phyloP scores from a whole-genome alignment of 2,113 vertebrate species.

The Choloepus hoffmanni region DNA sequence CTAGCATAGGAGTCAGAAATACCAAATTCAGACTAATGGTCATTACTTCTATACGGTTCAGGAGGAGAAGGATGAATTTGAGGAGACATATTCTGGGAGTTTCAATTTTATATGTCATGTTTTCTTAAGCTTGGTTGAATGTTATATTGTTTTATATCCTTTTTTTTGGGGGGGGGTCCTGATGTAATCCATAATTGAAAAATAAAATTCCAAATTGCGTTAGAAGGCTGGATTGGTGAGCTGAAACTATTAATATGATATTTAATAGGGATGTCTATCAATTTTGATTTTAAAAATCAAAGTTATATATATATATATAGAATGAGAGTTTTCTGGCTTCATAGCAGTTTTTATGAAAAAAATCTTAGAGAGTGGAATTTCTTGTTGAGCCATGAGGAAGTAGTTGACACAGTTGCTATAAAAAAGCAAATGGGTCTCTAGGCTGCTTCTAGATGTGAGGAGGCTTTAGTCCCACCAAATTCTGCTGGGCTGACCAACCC shows the following conservation, averaged over 20 bases:
- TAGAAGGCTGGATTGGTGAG: not conserved
- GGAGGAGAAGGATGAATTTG: not conserved
- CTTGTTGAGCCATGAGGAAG: not conserved
- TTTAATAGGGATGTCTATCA: constrained; percentile 25
- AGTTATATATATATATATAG: not conserved
- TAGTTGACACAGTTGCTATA: not conserved
- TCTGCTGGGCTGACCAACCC: not conserved
- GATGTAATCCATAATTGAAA: not conserved
- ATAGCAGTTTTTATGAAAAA: not conserved
- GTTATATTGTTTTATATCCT: not conserved
- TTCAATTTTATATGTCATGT: constrained; percentile 28
- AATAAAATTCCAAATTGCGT: constrained; percentile 28
- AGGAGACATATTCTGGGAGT: not conserved
- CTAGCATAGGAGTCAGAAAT: not conserved
- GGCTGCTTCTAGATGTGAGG: not conserved
- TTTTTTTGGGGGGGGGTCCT: not conserved
- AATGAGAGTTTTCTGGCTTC: not conserved
- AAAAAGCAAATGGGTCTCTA: not conserved
- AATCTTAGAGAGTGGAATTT: not conserved
- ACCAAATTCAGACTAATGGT: not conserved
- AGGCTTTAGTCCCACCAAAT: not conserved
- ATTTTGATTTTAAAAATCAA: constrained; percentile 3
- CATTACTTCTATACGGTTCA: not conserved
- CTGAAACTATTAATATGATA: not conserved
- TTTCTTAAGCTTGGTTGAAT: constrained; percentile 30